Percentiles rank a stretch among this genome's conserved stretches.
Conservation (phyloP, 2,113 vertebrate genomes). For the Gobiocypris rarus region DNA sequence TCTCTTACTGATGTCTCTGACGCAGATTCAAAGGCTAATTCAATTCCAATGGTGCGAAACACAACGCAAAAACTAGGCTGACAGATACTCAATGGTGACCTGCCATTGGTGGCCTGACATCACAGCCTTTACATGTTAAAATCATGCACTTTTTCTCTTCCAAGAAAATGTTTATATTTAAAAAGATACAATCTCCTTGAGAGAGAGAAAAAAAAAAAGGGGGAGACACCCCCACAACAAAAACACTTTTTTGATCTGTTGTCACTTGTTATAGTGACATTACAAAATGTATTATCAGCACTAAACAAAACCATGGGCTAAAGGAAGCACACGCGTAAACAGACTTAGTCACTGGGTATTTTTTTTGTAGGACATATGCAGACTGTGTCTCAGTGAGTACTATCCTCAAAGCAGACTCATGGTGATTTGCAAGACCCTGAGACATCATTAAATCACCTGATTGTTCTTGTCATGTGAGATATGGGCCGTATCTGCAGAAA, state of each 20-base stretch:
- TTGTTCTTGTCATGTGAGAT: slow-evolving; percentile 72
- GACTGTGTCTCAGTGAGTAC: neutral
- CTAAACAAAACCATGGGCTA: neutral
- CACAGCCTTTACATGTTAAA: neutral
- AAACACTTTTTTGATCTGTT: neutral
- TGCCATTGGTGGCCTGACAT: no score
- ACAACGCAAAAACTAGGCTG: neutral
- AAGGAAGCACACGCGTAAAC: neutral
- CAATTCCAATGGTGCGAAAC: neutral
- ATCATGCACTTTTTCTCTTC: no score
- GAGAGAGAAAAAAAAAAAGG: neutral
- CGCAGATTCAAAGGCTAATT: no score
- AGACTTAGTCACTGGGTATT: slow-evolving; percentile 11
- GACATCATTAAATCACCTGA: slow-evolving; percentile 65
- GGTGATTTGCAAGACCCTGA: slow-evolving; percentile 39
- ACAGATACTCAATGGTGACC: neutral
- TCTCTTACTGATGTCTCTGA: no score
- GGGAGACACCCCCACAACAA: neutral
- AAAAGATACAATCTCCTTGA: neutral
- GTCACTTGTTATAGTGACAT: neutral
- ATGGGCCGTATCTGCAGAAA: slow-evolving; percentile 63
- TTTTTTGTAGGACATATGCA: neutral
- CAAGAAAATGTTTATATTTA: neutral
- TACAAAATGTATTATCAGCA: neutral
- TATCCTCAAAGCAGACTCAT: neutral